Conservation (phyloP, 2,888 invertebrate species). For the Hirtodrosophila cameraria region DNA sequence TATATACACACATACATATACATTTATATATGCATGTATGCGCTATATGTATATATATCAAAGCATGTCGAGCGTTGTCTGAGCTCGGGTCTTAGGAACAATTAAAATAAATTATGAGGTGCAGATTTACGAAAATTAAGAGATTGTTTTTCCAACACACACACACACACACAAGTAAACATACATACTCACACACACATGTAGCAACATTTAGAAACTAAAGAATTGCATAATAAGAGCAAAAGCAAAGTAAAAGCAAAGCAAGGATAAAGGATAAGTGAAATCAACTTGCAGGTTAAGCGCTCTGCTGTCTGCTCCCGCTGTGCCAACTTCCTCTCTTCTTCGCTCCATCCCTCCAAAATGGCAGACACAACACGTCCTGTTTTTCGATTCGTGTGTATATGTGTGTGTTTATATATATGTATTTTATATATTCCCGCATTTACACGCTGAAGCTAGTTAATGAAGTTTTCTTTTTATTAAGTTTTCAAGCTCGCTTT, state of each 20-base stretch:
- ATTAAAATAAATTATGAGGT: conserved; percentile 83
- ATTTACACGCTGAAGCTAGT: not conserved
- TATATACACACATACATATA: no score
- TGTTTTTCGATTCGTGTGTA: conserved; percentile 8
- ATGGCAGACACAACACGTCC: conserved; percentile 57
- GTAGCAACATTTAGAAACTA: not conserved
- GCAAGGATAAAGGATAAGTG: conserved; percentile 70
- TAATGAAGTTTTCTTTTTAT: not conserved
- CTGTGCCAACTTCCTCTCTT: conserved; percentile 7
- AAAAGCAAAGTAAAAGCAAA: conserved; percentile 27
- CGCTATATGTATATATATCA: no score
- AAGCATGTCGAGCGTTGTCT: conserved; percentile 33
- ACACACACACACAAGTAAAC: conserved; percentile 1
- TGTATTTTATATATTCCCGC: conserved; percentile 12
- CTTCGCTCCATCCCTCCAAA: not conserved
- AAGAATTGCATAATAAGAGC: conserved; percentile 44
- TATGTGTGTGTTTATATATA: conserved; percentile 5
- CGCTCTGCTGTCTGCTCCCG: conserved; percentile 35
- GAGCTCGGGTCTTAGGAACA: conserved; percentile 70
- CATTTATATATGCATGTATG: no score
- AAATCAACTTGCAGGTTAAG: conserved; percentile 79
- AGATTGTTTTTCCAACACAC: conserved; percentile 65
- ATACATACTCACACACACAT: conserved; percentile 1
- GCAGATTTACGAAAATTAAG: conserved; percentile 82
- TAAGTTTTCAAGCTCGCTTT: no score